phyloP scores from a whole-genome alignment of 2,113 vertebrate species.

The Chloroceryle aenea region DNA sequence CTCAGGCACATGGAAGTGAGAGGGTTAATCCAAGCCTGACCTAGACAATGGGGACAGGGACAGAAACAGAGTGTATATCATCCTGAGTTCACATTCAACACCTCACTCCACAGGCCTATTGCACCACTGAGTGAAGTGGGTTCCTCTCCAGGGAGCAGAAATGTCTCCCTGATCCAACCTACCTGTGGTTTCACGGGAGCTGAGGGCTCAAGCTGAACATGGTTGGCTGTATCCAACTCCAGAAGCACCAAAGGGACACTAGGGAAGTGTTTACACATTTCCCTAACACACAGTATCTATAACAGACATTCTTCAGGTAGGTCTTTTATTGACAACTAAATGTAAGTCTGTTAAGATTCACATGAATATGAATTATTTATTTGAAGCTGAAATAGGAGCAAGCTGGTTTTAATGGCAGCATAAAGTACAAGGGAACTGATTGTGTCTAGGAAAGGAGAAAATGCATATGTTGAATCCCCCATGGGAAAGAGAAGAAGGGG shows the following conservation, averaged over 20 bases:
- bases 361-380: background rate
- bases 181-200: fast-evolving
- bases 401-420: background rate
- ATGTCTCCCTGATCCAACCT: background rate
- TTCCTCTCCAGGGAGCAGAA: background rate
- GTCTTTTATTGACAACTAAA: background rate
- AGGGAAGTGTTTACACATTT: background rate
- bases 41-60: background rate
- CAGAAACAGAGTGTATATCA: background rate
- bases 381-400: background rate
- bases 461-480: background rate
- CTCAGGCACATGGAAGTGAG: background rate
- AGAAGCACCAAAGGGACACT: background rate
- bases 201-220: background rate
- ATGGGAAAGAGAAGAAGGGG: background rate
- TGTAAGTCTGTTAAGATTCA: background rate
- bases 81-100: background rate
- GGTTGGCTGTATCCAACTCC: background rate
- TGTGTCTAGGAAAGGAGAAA: background rate
- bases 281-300: background rate
- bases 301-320: background rate
- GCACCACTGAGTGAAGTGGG: background rate
- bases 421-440: background rate
- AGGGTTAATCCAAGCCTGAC: background rate
- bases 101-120: background rate